These are phyloP conservation scores for Helarctos malayanus DNA, from an alignment of 2,797 vertebrate species.

Conservation along the genomic window DNA sequence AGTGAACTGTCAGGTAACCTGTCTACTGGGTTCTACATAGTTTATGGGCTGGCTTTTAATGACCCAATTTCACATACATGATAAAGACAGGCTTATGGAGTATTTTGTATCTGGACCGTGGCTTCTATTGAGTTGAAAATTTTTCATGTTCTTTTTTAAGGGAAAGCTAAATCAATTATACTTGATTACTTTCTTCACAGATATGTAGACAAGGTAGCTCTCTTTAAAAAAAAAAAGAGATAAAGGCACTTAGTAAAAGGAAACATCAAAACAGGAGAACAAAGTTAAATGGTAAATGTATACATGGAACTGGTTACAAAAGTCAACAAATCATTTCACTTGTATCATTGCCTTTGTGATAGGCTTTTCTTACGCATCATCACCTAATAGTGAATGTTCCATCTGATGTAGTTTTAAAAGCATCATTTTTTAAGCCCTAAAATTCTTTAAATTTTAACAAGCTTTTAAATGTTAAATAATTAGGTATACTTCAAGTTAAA, in stretches of 20 bases:
- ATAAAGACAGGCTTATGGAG: not conserved
- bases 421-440: conserved; percentile 57
- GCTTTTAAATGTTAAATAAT: conserved; percentile 57
- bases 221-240: not conserved
- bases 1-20: conserved; percentile 36
- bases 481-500: conserved; percentile 40
- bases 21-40: not conserved
- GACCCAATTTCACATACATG: not conserved
- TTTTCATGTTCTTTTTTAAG: not conserved
- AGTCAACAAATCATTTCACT: conserved; percentile 14
- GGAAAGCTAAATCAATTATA: not conserved
- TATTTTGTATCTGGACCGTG: not conserved
- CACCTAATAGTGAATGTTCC: not conserved
- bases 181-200: not conserved
- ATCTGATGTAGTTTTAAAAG: conserved; percentile 43
- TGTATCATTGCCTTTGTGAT: not conserved
- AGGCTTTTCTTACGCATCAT: not conserved
- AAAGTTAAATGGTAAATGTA: conserved; percentile 52
- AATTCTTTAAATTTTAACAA: conserved; percentile 63
- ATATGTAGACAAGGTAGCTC: not conserved
- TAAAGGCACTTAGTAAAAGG: conserved; percentile 31
- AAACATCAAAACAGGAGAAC: conserved; percentile 41
- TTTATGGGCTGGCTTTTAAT: conserved; percentile 31
- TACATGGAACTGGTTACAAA: conserved; percentile 7
- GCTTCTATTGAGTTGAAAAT: conserved; percentile 17